A percentile compares a stretch with the other conserved stretches of the same genome.
phyloP scores from a whole-genome alignment of 2,797 vertebrate genomes.

The Sebastes hopkinsi region DNA sequence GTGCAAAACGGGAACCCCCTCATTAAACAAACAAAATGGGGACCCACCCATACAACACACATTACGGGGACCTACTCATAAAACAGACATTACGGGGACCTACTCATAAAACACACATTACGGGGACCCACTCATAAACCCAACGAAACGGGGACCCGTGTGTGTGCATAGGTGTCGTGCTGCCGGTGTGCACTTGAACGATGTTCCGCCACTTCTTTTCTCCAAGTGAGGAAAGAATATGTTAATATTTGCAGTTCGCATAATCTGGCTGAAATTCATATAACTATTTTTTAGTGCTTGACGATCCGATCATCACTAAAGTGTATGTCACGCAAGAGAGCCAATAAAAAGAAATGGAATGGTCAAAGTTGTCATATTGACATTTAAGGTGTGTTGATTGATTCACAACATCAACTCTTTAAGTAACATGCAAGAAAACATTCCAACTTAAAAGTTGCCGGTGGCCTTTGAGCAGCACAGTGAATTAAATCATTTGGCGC shows the following conservation, averaged over 20 bases:
- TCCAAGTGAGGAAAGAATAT: background rate
- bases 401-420: background rate
- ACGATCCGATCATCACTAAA: too few species aligned
- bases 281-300: background rate
- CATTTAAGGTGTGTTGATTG: background rate
- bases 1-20: background rate
- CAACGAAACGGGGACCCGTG: background rate
- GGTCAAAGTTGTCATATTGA: background rate
- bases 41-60: background rate
- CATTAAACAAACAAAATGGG: background rate
- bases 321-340: background rate
- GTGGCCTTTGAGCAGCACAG: background rate
- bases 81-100: background rate
- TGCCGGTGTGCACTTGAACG: too few species aligned
- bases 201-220: background rate
- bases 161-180: too few species aligned
- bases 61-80: background rate
- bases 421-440: background rate
- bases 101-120: too few species aligned
- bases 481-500: background rate
- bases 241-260: background rate
- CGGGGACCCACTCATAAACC: background rate
- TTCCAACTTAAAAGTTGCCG: background rate
- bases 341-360: fast-evolving
- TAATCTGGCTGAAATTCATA: background rate